A percentile compares a stretch with the other conserved stretches of the same genome.
Evolutionary conservation across 2,888 invertebrate species (phyloP).

Genomic region (Gandaritis pyraliata): DNA sequence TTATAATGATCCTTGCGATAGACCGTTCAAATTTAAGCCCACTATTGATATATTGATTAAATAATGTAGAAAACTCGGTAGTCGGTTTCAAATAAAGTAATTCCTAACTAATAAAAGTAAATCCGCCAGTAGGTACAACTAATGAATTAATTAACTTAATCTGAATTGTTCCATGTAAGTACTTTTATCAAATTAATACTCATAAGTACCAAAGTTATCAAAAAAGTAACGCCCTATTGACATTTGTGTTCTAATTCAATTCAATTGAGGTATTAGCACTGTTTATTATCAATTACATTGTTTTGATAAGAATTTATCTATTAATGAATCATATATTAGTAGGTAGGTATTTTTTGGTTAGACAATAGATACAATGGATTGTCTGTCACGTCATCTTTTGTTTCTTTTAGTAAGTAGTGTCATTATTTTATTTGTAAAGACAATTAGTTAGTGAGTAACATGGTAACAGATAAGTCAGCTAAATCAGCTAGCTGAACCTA

Average conservation of each 20-base stretch:
- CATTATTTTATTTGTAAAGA: no score
- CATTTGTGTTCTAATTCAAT: conserved; percentile 17
- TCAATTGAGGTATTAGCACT: conserved; percentile 14
- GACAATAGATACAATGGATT: conserved; percentile 4
- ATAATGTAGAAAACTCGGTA: no score
- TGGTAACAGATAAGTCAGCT: no score
- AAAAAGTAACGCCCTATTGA: conserved; percentile 4
- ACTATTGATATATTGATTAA: no score
- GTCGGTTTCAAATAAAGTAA: no score
- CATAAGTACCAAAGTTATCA: background rate
- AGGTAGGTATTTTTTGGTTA: background rate
- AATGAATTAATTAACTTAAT: background rate
- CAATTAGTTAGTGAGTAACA: no score
- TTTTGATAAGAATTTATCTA: conserved; percentile 20
- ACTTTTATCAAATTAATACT: background rate
- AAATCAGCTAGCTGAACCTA: no score
- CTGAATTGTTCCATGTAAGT: background rate
- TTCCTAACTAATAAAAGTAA: no score
- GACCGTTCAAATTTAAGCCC: no score
- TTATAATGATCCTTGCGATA: no score
- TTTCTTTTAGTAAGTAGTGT: no score
- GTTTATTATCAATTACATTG: conserved; percentile 16
- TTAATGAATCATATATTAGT: conserved; percentile 13
- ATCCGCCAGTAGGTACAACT: background rate
- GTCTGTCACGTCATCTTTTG: conserved; percentile 1